Base-by-base conservation (phyloP, 2,888 invertebrate species). In the Lasioglossum marginatum region DNA sequence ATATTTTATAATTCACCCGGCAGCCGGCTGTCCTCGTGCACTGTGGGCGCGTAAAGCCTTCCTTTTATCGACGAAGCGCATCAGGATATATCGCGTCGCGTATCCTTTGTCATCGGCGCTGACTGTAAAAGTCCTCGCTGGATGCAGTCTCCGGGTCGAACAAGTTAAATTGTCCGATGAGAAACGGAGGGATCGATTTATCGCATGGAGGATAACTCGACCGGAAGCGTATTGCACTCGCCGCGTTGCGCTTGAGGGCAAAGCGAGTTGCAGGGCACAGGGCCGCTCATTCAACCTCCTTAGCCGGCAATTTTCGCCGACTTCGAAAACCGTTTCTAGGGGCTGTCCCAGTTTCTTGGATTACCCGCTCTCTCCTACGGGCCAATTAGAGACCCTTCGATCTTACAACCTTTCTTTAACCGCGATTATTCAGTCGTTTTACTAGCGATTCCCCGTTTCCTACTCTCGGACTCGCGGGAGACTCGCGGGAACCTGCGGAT, bases 211-310 rank as follows among this genome's bases (percentile, higher is more conserved):
- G 48, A 63, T 73, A 48, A 43, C 23, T 19, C 70, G 52, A 16
- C 5, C 27, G 45, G 34, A 66, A 66, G 31, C 57, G 45, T 60
- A 48, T 77, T 70, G n/a, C 74, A 14, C 8, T 45, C 19, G 63
- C 27, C 60, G 34, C 70, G 57, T 43, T 34, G 68, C 77, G 14
- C 31, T 60, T 31, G 37, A 60, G 78, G 37, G 31, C 63, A 45
- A 81, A 66, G 66, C 40, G 27, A n/a, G 73, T 45, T 31, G 31
- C 16, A 45, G 16, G 45, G 45, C 16, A 45, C 48, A 6, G 31
- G 57, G 23, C 23, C 10, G 43, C 37, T 80, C 68, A n/a, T 79
- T 79, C 60, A 48, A 66, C 34, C 66, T 66, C 34, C 19, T 66
- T 31, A 34, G 66, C 66, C 66, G 34, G 14, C 66, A 66, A 82